Base-by-base conservation (phyloP, 2,888 invertebrate genomes). In the Acleris holmiana region DNA sequence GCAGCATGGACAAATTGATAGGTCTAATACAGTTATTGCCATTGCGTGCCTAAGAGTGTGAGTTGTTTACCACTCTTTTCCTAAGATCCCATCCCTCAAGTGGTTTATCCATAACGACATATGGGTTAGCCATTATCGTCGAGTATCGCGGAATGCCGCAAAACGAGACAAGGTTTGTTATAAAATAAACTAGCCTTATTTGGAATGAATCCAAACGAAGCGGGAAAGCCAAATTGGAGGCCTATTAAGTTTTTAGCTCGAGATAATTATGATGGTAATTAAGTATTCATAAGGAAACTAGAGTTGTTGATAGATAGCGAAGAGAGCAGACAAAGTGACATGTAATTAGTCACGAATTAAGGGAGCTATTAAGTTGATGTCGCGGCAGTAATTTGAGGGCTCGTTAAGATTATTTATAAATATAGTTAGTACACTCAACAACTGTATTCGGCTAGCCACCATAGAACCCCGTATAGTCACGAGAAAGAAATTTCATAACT, bases 381-480 rank as follows among this genome's bases (percentile, higher is more conserved):
- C 29, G 35, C 3, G 35, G 13, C 35, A 35, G 6, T 35, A 51
- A 54, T 54, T 17, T 7, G 55, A 25, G 25, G 5, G 18, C 55
- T 56, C 46, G 46, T 56, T 56, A 46, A 56, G 55, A 56, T 56
- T 17, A 18, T 46, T 19, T 53, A 15, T 19, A 51, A 51, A 51
- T 29, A 35, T 35, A 35, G 35, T 35, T 29, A 29, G 29, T 29
- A 8, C 2, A 29, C 8, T 8, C 29, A 29, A 29, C 29, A 29
- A 29, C 25, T 29, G 7, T 29, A 29, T 8, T 8, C 8, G 8
- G 7, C 8, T 2, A 29, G 29, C 8, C 29, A 29, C 8, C 29
- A 29, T 29, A 29, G 7, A 29, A 29, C 8, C 29, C 29, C 2
- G 0, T 8, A 7, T 8, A 29, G 29, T 8, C 8, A 29, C 29